Conservation (phyloP, 2,113 vertebrate genomes). For the Pterophyllum scalare region DNA sequence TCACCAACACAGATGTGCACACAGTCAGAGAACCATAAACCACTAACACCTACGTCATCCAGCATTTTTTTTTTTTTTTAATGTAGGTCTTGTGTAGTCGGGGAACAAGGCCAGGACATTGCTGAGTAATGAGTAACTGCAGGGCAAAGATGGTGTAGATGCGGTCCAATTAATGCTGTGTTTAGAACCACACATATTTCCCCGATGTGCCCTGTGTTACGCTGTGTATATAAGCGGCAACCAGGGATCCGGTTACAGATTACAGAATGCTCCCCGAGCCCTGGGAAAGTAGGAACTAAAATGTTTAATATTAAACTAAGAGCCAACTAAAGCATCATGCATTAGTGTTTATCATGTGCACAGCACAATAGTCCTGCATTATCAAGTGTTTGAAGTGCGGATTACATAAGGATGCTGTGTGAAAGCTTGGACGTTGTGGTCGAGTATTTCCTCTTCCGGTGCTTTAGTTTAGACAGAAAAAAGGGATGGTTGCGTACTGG, state of each 20-base stretch:
- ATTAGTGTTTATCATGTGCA: neutral
- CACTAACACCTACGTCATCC: conserved; percentile 59
- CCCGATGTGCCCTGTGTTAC: conserved; percentile 57
- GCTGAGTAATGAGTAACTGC: conserved; percentile 70
- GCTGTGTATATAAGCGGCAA: conserved; percentile 47
- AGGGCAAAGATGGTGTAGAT: conserved; percentile 68
- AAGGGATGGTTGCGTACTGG: neutral
- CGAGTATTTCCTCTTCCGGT: neutral
- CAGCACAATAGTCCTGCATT: neutral
- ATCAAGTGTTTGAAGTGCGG: neutral
- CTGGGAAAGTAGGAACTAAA: conserved; percentile 22
- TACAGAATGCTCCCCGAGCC: conserved; percentile 30
- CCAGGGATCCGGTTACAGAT: conserved; percentile 39
- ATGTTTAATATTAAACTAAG: neutral
- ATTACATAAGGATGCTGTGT: neutral
- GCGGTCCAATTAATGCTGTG: conserved; percentile 67
- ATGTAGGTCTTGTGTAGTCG: conserved; percentile 19
- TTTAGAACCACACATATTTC: conserved; percentile 66
- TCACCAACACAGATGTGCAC: conserved; percentile 30
- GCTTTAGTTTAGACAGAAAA: neutral
- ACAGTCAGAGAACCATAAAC: conserved; percentile 39
- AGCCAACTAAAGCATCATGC: neutral
- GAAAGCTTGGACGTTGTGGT: neutral
- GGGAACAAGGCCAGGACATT: conserved; percentile 58
- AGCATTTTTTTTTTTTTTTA: conserved; percentile 9